phyloP scores from a whole-genome alignment of 1,140 invertebrate genomes.

The Diabrotica undecimpunctata region DNA sequence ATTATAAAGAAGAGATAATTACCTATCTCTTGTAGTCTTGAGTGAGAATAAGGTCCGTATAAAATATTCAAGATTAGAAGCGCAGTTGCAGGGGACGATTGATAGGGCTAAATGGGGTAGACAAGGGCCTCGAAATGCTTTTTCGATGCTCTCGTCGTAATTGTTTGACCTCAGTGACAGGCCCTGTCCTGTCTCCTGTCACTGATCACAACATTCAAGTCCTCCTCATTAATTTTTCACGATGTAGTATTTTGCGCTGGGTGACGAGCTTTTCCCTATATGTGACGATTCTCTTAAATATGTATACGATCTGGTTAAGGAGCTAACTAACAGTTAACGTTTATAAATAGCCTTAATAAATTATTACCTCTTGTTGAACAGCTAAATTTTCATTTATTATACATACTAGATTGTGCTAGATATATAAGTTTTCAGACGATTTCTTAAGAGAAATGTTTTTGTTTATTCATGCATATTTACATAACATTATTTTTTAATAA shows the following conservation, averaged over 20 bases:
- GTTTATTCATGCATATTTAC: too few species aligned
- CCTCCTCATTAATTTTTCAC: background rate
- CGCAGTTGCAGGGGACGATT: background rate
- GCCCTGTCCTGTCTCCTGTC: background rate
- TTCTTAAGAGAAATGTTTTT: too few species aligned
- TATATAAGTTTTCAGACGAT: too few species aligned
- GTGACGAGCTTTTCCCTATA: too few species aligned
- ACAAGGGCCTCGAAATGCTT: background rate
- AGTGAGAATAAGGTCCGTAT: background rate
- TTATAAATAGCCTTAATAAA: too few species aligned
- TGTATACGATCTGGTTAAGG: too few species aligned
- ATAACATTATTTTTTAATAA: too few species aligned
- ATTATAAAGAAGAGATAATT: background rate
- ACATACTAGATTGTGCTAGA: too few species aligned
- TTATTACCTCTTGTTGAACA: too few species aligned
- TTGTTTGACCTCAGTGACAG: background rate
- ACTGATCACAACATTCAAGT: background rate
- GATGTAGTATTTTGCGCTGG: background rate
- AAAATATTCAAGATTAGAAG: background rate
- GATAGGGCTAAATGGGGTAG: background rate
- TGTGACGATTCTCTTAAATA: too few species aligned
- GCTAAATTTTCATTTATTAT: too few species aligned
- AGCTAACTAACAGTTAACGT: too few species aligned
- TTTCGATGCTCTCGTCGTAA: background rate
- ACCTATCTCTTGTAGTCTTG: background rate